Conservation (phyloP, 2,797 vertebrate species). For the Bovichtus variegatus region DNA sequence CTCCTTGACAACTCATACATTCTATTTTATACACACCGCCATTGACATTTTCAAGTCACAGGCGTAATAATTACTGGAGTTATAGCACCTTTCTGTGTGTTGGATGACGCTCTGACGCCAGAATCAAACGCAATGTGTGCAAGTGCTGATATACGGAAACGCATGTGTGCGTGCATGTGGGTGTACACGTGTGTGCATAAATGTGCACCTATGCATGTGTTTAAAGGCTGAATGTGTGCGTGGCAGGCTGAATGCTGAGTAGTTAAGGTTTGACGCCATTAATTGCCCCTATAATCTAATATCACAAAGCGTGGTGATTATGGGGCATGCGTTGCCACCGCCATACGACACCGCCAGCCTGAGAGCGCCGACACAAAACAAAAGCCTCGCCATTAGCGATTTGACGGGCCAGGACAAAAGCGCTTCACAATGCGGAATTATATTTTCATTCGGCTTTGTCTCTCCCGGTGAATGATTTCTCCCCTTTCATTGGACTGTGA, state of each 20-base stretch:
- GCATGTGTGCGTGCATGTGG: slow-evolving; percentile 1
- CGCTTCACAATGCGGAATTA: slow-evolving; percentile 91
- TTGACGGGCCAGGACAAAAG: slow-evolving; percentile 95
- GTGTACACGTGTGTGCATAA: not conserved
- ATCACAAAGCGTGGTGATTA: slow-evolving; percentile 93
- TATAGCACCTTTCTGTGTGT: slow-evolving; percentile 94
- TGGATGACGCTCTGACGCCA: slow-evolving; percentile 86
- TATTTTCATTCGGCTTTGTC: slow-evolving; percentile 97
- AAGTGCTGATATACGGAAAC: slow-evolving; percentile 50
- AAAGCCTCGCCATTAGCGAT: slow-evolving; percentile 90
- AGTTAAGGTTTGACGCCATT: slow-evolving; percentile 95
- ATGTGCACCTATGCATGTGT: slow-evolving; percentile 25
- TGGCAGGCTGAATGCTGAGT: slow-evolving; percentile 89
- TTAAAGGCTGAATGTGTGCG: slow-evolving; percentile 36
- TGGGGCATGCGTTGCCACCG: slow-evolving; percentile 81
- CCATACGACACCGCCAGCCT: slow-evolving; percentile 90
- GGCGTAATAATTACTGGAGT: slow-evolving; percentile 94
- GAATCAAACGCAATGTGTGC: slow-evolving; percentile 46
- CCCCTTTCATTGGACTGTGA: slow-evolving; percentile 86
- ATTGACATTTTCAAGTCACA: slow-evolving; percentile 93
- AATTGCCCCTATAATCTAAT: slow-evolving; percentile 99
- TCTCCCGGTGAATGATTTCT: slow-evolving; percentile 88
- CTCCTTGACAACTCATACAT: slow-evolving; percentile 86
- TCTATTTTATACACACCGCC: slow-evolving; percentile 90
- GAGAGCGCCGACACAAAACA: slow-evolving; percentile 87